Evolutionary conservation across 2,113 vertebrate genomes (phyloP), one percentile per base, ranked within the genome.

Genomic region (Tylochromis polylepis): DNA sequence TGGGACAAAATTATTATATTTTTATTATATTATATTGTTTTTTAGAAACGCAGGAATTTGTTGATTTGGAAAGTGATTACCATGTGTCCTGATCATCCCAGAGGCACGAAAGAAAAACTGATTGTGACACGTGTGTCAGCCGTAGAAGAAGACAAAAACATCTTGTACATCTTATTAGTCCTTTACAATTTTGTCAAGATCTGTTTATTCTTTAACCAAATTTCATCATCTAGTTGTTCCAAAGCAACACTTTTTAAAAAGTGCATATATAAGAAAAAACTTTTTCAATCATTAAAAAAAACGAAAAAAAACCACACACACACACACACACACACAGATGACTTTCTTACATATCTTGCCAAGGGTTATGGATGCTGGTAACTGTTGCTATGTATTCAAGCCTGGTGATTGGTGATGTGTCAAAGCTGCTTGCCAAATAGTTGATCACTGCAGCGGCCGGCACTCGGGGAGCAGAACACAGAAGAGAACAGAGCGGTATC

Each of bases 381-480:
- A 92, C 85, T 87, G 92, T 91, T 91, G 84, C 91, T 88, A 93
- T 81, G 91, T 87, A 88, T 83, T 80, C 70, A 83, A 59, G 91
- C 51, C 24, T 67, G 62, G 81, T 87, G 83, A 85, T 62, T 77
- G 88, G 89, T 82, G 84, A 78, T 82, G 72, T 82, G 84, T 91
- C 67, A 84, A 87, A 87, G 88, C 88, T 41, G 72, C 85, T 43
- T 85, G 86, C 85, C 87, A 92, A 91, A 90, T 65, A 77, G 90
- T 91, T 90, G 91, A 93, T 92, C 89, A 85, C 88, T 89, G 89
- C 92, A 93, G 94, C 55, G 83, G 90, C 81, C 78, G 56, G 46
- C 88, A 53, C 83, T 85, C 80, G 3, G 85, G 91, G 91, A 93
- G 79, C 87, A 75, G 86, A 88, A 65, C 87, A 86, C 90, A 85